Evolutionary conservation across 2,888 invertebrate genomes (phyloP), one percentile per base, ranked within the genome.

Genomic region (Melinopterus prodromus): DNA sequence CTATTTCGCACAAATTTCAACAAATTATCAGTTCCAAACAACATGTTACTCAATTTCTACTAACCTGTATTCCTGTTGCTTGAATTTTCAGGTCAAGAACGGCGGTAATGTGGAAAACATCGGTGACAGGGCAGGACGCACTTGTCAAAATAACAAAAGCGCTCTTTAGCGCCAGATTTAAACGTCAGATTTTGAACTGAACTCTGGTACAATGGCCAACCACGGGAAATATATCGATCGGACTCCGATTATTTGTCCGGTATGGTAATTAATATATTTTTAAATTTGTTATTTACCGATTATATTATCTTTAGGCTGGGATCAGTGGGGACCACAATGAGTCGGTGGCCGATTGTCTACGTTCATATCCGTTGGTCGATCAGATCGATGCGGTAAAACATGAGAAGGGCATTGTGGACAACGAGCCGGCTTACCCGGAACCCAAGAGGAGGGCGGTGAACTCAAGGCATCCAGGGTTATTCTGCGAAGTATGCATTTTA

Each of bases 221-320:
- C 78, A 79, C n/a, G 87, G 86, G 80, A 86, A 85, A 85, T 88
- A 84, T 81, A 84, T 84, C 26, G 88, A 88, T 79, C 82, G 86
- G 72, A 84, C 85, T 1, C 87, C 87, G 6, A 78, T 80, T 16
- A 84, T 85, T 71, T 84, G 84, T 70, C 78, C 85, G 14, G 85
- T 84, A 84, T 71, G 16, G 16, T 77, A 69, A 35, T 16, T 69
- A 77, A 77, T 70, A 77, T 35, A 37, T 70, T 16, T 37, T 78
- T 38, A 80, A 70, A 70, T 70, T 35, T 71, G 16, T 69, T 7
- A 69, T 69, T 36, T 2, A 35, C 12, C 2, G 37, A 38, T 35
- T 77, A n/a, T 37, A 36, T 71, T 71, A 72, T 70, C 83, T 84
- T 69, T 75, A 87, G 88, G 88, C 88, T 38, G 88, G 89, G 77